Base-by-base conservation (phyloP, 2,113 vertebrate species). In the Apodemus sylvaticus region DNA sequence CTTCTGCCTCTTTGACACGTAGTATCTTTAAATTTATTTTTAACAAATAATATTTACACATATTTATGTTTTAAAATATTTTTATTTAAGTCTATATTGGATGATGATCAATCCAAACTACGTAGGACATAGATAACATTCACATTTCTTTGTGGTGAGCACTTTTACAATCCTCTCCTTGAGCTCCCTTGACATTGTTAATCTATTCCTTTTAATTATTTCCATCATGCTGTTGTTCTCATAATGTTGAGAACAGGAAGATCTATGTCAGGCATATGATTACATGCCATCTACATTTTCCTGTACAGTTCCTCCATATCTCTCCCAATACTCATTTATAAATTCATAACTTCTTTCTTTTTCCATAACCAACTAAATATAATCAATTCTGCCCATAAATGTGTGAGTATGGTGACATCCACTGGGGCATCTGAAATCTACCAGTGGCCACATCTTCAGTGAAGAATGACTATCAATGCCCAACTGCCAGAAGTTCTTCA, bases 361-460 rank as follows among this genome's bases (percentile, higher is more conserved):
- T 81, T 58, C 7, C 19, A 58, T 58, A 58, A n/a, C 20, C 5
- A 1, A 58, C 2, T n/a, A 81, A 79, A 1, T 24, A 19, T 55
- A 58, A 7, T 24, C 58, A n/a, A 24, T n/a, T 5, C 20, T n/a
- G 0, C 3, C 34, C 5, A 14, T 13, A 24, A 24, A 81, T 55
- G 22, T 7, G 20, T 13, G 1, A 5, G 10, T n/a, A 58, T n/a
- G 78, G 34, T 0, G 4, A 1, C 34, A 55, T n/a, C 19, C 20
- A 24, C 20, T 81, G 11, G 20, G 36, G 8, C 19, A 58, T n/a
- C 78, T 58, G 10, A 58, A 55, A 24, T 58, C 20, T 81, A 24
- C 10, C 53, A 81, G 11, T 58, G 20, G 20, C 34, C 53, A 58
- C 78, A 55, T 1, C 9, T 79, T 22, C 17, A 55, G 3, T 17